Conservation (phyloP, 2,113 vertebrate genomes). For the Herpetotheres cachinnans region DNA sequence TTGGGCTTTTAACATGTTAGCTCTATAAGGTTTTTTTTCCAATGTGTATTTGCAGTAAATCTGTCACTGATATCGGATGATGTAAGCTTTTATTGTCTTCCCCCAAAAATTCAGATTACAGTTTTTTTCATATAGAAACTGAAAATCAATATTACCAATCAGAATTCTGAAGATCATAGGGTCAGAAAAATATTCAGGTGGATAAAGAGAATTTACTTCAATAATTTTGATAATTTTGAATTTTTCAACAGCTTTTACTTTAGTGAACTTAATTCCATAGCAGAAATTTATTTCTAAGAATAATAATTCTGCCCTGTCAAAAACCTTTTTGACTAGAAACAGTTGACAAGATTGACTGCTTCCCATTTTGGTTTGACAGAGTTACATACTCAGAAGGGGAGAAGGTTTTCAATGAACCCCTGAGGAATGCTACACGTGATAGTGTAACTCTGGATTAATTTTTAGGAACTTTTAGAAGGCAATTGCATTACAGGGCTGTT, state of each 20-base stretch:
- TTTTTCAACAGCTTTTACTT: neutral
- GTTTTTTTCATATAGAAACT: neutral
- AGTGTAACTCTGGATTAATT: neutral
- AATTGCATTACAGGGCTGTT: neutral
- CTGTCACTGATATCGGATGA: neutral
- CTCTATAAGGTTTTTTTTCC: neutral
- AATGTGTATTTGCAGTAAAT: neutral
- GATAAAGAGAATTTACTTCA: neutral
- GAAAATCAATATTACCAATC: neutral
- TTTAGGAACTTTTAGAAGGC: neutral
- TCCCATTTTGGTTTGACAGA: neutral
- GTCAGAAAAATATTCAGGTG: neutral
- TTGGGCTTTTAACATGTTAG: neutral
- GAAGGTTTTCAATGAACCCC: neutral
- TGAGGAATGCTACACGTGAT: neutral
- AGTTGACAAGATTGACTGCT: conserved; percentile 28
- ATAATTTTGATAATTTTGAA: neutral
- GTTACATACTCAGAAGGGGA: neutral
- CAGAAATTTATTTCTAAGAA: conserved; percentile 13
- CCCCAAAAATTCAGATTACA: neutral
- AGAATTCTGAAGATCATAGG: neutral
- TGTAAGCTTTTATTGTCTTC: neutral
- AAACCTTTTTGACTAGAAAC: conserved; percentile 6
- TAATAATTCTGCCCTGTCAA: neutral
- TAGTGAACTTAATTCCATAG: neutral